A percentile compares a stretch with the other conserved stretches of the same genome.
phyloP scores from a whole-genome alignment of 1,140 invertebrate genomes.

The Lerema accius region DNA sequence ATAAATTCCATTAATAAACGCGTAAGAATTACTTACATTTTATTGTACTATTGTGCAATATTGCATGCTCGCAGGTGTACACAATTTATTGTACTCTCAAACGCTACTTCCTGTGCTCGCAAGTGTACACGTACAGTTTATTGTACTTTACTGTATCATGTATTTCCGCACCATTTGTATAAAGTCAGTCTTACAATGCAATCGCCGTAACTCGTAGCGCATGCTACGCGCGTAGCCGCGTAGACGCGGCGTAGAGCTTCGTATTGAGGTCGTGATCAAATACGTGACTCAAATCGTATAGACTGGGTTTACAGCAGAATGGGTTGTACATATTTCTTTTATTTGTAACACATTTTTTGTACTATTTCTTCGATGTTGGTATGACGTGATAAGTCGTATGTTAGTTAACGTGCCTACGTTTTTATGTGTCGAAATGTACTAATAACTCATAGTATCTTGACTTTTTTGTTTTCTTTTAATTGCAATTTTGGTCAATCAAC shows the following conservation, averaged over 20 bases:
- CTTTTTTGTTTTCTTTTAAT: too few species aligned
- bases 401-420: too few species aligned
- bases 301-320: not conserved
- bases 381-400: too few species aligned
- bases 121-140: not conserved
- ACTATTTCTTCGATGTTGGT: too few species aligned
- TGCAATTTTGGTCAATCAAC: too few species aligned
- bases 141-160: not conserved
- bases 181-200: not conserved
- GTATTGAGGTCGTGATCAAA: slow-evolving; percentile 17
- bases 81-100: not conserved
- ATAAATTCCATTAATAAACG: too few species aligned
- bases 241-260: slow-evolving; percentile 14
- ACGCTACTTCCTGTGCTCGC: not conserved
- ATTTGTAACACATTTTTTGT: not conserved
- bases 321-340: not conserved
- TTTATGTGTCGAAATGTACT: too few species aligned
- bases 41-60: not conserved
- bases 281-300: slow-evolving; percentile 20
- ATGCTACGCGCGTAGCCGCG: slow-evolving; percentile 27
- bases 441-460: too few species aligned
- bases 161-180: not conserved
- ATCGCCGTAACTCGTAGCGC: slow-evolving; percentile 14
- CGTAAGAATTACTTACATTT: too few species aligned
- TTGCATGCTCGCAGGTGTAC: too few species aligned